Evolutionary conservation across 2,797 vertebrate species (phyloP).

Genomic region (Crypturellus tataupa): DNA sequence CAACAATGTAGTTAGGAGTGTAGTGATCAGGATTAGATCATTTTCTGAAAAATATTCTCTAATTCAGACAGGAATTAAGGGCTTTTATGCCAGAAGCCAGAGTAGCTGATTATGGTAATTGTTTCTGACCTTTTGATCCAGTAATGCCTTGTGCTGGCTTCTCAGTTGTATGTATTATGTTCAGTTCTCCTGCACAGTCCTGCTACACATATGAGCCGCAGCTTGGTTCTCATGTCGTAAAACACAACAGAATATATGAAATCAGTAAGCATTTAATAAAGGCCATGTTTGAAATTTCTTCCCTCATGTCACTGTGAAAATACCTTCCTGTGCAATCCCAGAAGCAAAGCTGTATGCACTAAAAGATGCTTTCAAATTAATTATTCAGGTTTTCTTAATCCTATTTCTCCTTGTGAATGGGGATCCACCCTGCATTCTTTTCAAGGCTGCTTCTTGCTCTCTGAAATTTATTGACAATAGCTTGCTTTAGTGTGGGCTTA

Average conservation of each 20-base stretch:
- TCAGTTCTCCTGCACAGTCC: neutral
- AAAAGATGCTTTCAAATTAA: neutral
- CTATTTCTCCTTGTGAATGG: neutral
- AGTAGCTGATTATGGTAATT: neutral
- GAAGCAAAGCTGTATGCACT: neutral
- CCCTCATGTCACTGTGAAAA: neutral
- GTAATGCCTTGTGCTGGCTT: neutral
- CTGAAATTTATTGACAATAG: neutral
- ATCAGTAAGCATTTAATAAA: conserved; percentile 2
- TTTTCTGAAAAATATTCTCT: conserved; percentile 1
- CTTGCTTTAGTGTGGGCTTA: neutral
- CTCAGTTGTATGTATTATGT: neutral
- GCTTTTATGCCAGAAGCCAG: neutral
- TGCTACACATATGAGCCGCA: neutral
- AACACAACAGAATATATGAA: neutral
- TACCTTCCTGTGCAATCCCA: neutral
- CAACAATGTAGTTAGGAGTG: neutral
- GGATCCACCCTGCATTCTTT: neutral
- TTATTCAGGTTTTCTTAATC: neutral
- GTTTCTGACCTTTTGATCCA: neutral
- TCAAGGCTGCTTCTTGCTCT: neutral
- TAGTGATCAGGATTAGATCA: neutral
- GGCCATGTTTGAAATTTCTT: neutral
- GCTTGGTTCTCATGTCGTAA: neutral
- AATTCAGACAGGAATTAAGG: neutral